Evolutionary conservation across 64 coral and sea anemone genomes (phyloP).

Genomic region (Trachythela sp.): DNA sequence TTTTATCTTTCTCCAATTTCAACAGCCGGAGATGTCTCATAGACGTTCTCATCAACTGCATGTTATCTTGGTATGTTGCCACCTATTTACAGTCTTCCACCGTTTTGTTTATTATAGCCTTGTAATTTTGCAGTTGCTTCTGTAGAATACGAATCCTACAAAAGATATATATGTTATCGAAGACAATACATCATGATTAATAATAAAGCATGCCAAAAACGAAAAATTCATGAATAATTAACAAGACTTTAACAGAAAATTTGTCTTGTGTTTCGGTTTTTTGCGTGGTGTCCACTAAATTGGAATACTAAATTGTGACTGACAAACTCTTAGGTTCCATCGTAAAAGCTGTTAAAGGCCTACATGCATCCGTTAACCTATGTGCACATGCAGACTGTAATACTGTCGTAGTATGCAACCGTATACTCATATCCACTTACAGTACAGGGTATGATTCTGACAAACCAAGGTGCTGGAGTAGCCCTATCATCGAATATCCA

Average conservation of each 20-base stretch:
- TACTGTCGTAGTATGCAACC: neutral
- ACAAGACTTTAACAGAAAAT: neutral
- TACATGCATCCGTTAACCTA: neutral
- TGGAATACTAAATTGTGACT: neutral
- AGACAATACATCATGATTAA: neutral
- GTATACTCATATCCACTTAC: neutral
- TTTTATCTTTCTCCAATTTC: too few species aligned
- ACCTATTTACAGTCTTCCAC: neutral
- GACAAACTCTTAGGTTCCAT: neutral
- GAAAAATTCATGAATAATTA: neutral
- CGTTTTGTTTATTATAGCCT: neutral
- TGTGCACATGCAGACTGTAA: too few species aligned
- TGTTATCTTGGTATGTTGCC: neutral
- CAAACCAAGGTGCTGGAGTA: conserved; percentile 4
- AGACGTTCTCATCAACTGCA: neutral
- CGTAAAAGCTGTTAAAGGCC: neutral
- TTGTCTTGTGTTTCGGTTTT: too few species aligned
- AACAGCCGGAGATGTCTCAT: neutral
- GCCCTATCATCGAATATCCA: neutral
- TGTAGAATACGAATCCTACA: neutral
- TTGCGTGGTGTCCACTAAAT: neutral
- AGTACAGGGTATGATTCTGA: neutral
- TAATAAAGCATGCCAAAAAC: too few species aligned
- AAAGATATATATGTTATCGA: neutral
- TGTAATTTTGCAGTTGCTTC: neutral